Conservation (phyloP, 2,888 invertebrate genomes). For the Cynaeus angustus region DNA sequence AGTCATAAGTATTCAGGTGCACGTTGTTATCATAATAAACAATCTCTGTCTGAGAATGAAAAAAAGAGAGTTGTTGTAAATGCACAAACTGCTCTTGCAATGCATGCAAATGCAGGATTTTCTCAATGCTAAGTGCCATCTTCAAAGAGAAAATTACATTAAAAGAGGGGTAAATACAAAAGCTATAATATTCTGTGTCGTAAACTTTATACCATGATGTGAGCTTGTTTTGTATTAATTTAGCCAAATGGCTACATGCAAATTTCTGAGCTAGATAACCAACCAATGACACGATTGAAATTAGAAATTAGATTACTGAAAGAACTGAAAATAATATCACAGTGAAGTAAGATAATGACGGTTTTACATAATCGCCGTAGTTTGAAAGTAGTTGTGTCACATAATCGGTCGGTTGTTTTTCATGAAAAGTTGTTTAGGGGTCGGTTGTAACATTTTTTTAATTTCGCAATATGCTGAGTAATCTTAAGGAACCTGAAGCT, state of each 20-base stretch:
- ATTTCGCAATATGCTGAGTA: constrained; percentile 8
- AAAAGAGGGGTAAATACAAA: constrained; percentile 17
- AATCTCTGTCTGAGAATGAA: not conserved
- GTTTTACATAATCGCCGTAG: constrained; percentile 2
- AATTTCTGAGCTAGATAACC: constrained; percentile 1
- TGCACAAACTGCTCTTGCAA: constrained; percentile 2
- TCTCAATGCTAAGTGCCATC: constrained; percentile 6
- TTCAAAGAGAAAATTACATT: constrained; percentile 22
- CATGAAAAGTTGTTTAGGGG: not conserved
- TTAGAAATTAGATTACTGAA: constrained; percentile 1
- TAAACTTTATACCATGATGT: constrained; percentile 11
- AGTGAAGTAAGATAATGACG: not conserved
- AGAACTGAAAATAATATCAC: not conserved
- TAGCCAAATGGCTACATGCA: constrained; percentile 14
- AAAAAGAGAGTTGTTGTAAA: not conserved
- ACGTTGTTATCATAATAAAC: constrained; percentile 3
- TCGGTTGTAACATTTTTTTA: not conserved
- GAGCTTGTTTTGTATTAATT: constrained; percentile 22
- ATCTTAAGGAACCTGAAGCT: constrained; percentile 3
- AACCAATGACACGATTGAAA: not conserved
- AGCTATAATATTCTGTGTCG: constrained; percentile 18
- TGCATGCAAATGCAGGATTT: constrained; percentile 5
- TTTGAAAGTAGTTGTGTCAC: not conserved
- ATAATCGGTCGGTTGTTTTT: not conserved
- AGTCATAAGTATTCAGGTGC: constrained; percentile 4